Evolutionary conservation across 2,797 vertebrate species (phyloP), one percentile per base, ranked within the genome.

Genomic region (Xiphorhynchus erythropygius): DNA sequence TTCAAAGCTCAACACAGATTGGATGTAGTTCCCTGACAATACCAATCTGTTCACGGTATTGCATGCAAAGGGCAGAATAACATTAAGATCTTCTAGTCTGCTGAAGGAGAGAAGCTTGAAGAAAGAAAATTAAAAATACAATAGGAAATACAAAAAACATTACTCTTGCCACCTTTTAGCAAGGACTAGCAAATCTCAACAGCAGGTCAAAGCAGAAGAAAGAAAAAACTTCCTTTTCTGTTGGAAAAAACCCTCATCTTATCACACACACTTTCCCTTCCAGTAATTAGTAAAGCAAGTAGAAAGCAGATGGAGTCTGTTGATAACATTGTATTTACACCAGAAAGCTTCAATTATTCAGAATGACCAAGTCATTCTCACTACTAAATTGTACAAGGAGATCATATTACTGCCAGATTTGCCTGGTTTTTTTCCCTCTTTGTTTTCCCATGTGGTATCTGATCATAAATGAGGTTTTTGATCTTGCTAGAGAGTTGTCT

Each of bases 1-100:
- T 97, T 97, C 96, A 96, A 95, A 95, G 79, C 95, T 96, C 93
- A 96, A 92, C 96, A 94, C 90, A 95, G 95, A 97, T 90, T 95
- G 94, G 90, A 95, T 97, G 52, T 78, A 96, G 97, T 97, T 97
- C 95, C 86, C 91, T 97, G 95, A 96, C 96, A 96, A 84, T 81
- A 94, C 89, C 94, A 97, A 96, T 96, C 97, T 97, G 97, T 97
- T 97, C 96, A 89, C 41, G 89, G 79, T 35, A 81, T 84, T 95
- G 55, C 88, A 77, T 84, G 83, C 56, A 93, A 97, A 94, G 81
- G 81, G 93, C 76, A 78, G 85, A 96, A 96, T 90, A 96, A 86
- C 89, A 93, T 95, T 89, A 88, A 95, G 89, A 83, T 94, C 92
- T 94, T 87, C 65, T 80, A 87, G 70, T 18, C 89, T 95, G 85